Percentiles rank a stretch among this genome's conserved stretches.
phyloP scores from a whole-genome alignment of 2,888 invertebrate genomes.

The Epinotia bilunana region DNA sequence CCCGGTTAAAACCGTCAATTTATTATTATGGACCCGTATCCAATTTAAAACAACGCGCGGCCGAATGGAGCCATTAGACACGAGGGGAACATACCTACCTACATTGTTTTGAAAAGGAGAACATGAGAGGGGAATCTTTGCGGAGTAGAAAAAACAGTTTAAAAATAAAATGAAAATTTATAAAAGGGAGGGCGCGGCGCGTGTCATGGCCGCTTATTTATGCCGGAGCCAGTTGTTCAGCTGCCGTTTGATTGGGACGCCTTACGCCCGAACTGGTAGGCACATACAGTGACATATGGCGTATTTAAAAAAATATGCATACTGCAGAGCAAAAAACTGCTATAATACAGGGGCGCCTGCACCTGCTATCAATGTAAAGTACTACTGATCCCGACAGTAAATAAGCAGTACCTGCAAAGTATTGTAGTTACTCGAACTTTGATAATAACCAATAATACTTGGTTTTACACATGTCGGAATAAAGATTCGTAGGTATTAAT shows the following conservation, averaged over 20 bases:
- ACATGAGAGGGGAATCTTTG: slow-evolving; percentile 78
- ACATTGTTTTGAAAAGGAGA: slow-evolving; percentile 77
- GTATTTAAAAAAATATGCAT: slow-evolving; percentile 56
- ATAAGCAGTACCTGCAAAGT: background rate
- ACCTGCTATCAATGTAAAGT: slow-evolving; percentile 6
- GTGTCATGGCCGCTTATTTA: slow-evolving; percentile 80
- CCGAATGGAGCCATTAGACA: slow-evolving; percentile 75
- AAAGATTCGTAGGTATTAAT: background rate
- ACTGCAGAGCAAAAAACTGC: slow-evolving; percentile 49
- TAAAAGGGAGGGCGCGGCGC: slow-evolving; percentile 80
- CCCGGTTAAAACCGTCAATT: slow-evolving; percentile 82
- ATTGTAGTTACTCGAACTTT: background rate
- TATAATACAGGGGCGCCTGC: slow-evolving; percentile 51
- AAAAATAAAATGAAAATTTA: slow-evolving; percentile 84
- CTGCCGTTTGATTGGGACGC: slow-evolving; percentile 76
- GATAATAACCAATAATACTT: background rate
- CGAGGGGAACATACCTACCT: slow-evolving; percentile 50
- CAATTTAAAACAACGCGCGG: slow-evolving; percentile 83
- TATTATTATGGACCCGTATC: slow-evolving; percentile 84
- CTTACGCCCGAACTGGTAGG: slow-evolving; percentile 52
- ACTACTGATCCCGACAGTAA: background rate
- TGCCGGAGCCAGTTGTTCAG: slow-evolving; percentile 70
- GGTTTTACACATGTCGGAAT: background rate
- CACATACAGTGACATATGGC: slow-evolving; percentile 70
- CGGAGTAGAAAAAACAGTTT: slow-evolving; percentile 83